Evolutionary conservation across 2,797 vertebrate species (phyloP).

Genomic region (Gymnothorax reevesii): DNA sequence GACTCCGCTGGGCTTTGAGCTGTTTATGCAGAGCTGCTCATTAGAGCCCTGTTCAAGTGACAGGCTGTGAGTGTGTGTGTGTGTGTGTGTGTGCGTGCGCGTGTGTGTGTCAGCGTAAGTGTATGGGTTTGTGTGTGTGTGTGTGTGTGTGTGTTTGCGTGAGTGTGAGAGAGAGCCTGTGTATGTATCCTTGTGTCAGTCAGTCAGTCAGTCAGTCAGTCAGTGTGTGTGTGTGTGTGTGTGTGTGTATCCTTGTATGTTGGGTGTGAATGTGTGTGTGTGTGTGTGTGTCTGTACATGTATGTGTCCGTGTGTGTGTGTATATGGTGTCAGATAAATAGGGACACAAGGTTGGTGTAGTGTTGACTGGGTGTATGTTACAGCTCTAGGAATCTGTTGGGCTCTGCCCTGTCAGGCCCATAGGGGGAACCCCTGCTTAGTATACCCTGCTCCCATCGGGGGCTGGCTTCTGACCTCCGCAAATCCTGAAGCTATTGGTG

Average conservation of each 20-base stretch:
- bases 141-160: background rate
- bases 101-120: background rate
- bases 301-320: no score
- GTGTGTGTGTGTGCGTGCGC: background rate
- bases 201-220: background rate
- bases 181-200: background rate
- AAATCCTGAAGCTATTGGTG: background rate
- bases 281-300: no score
- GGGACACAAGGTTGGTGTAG: background rate
- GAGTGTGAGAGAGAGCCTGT: background rate
- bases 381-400: background rate
- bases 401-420: background rate
- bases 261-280: no score
- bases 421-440: background rate
- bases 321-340: background rate
- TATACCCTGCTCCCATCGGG: background rate
- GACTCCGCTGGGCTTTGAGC: background rate
- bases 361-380: background rate
- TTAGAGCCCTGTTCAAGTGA: background rate
- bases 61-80: background rate
- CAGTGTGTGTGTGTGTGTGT: no score
- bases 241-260: no score
- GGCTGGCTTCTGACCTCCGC: background rate
- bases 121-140: no score
- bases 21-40: background rate